Evolutionary conservation across 2,797 vertebrate species (phyloP).

Genomic region (Semotilus atromaculatus): DNA sequence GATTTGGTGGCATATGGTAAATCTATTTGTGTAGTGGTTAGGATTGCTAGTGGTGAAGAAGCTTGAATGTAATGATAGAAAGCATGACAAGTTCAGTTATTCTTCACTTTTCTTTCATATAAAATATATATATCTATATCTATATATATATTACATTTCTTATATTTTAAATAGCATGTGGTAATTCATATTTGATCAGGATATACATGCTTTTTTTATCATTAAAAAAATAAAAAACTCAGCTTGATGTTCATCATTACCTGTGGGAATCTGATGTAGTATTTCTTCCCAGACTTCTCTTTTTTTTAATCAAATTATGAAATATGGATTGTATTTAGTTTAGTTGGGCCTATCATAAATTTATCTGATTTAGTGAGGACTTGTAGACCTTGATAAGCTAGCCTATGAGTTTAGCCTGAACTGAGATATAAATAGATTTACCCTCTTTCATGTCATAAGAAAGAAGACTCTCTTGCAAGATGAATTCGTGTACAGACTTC

Average conservation of each 20-base stretch:
- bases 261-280: not conserved
- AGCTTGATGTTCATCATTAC: not conserved
- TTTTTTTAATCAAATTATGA: not conserved
- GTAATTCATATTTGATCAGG: not conserved
- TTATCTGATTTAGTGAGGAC: not conserved
- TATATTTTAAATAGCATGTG: not conserved
- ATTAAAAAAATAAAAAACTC: not conserved
- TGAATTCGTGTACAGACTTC: conserved; percentile 48
- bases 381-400: not conserved
- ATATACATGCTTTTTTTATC: not conserved
- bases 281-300: not conserved
- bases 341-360: not conserved
- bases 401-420: not conserved
- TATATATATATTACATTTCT: too few species aligned
- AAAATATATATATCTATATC: too few species aligned
- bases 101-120: too few species aligned
- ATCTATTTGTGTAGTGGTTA: not conserved
- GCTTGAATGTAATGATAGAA: not conserved
- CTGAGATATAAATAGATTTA: conserved; percentile 21
- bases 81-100: too few species aligned
- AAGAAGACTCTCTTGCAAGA: conserved; percentile 51
- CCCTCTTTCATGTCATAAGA: not conserved
- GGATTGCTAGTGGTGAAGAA: not conserved
- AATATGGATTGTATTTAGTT: conserved; percentile 4
- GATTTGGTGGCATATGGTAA: not conserved